Evolutionary conservation across 1,140 invertebrate genomes (phyloP).

Genomic region (Macrosteles quadrilineatus): DNA sequence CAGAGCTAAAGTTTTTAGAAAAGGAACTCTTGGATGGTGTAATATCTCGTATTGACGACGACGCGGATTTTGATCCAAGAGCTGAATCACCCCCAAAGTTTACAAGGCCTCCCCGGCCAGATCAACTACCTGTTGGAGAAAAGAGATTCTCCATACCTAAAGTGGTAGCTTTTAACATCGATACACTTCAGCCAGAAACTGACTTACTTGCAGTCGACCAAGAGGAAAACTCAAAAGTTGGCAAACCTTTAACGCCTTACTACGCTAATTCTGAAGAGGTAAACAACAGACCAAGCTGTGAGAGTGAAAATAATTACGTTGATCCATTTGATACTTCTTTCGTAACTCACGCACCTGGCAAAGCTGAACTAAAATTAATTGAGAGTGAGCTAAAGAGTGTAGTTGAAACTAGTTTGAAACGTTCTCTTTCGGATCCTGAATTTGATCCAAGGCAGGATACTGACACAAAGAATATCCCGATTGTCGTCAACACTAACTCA

Average conservation of each 20-base stretch:
- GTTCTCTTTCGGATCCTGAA: constrained; percentile 60
- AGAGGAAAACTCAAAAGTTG: constrained; percentile 57
- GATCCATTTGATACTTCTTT: constrained; percentile 86
- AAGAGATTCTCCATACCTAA: constrained; percentile 51
- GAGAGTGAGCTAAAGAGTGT: constrained; percentile 69
- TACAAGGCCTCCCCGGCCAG: constrained; percentile 34
- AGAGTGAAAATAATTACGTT: constrained; percentile 24
- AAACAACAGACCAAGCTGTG: constrained; percentile 29
- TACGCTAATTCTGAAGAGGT: constrained; percentile 35
- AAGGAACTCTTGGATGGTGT: constrained; percentile 67
- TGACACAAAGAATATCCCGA: not conserved
- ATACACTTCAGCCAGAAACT: constrained; percentile 52
- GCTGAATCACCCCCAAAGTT: constrained; percentile 46
- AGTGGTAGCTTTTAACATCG: constrained; percentile 69
- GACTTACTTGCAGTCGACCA: constrained; percentile 63
- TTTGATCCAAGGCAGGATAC: constrained; percentile 55
- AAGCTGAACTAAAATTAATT: constrained; percentile 71
- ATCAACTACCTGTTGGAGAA: constrained; percentile 36
- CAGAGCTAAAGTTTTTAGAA: constrained; percentile 77
- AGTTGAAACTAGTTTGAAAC: constrained; percentile 33
- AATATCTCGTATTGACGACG: constrained; percentile 42
- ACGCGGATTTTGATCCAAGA: constrained; percentile 75
- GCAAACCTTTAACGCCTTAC: constrained; percentile 78
- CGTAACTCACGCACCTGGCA: constrained; percentile 67
- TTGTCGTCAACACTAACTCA: not conserved